Evolutionary conservation across 2,888 invertebrate species (phyloP), one percentile per base, ranked within the genome.

Genomic region (Oasisia sp.): DNA sequence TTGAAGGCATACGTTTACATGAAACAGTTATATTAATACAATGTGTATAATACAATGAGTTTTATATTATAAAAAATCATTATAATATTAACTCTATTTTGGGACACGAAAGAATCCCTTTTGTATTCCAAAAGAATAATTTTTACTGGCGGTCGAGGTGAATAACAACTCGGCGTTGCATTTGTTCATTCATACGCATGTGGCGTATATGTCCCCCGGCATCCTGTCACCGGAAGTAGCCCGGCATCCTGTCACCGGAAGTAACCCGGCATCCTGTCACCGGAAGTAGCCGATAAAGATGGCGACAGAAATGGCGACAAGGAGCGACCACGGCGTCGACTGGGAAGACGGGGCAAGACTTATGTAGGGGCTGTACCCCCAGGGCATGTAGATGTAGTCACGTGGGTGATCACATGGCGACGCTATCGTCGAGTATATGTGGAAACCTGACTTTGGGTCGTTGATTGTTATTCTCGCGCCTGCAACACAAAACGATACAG

Each of bases 361-460:
- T 32, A 94, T 93, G 92, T 92, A 94, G 9, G 94, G 94, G 45
- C 93, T 93, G 93, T 94, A 94, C 1, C 94, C 94, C 93, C 93
- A 94, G 8, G 94, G 94, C 94, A 94, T 94, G 92, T 94, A 94
- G 58, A 94, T 93, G 92, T 94, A 94, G 93, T 94, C 94, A 32
- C 93, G 74, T 7, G 94, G 94, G 89, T 94, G 94, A 32, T 94
- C 94, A 91, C 94, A 94, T 1, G 93, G 92, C n/a, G 93, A 92
- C 12, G 32, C 89, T 32, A 32, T 32, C 8, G 32, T 92, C 9
- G 94, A 91, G 92, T 93, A 93, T 89, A 94, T 93, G 92, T 91
- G 94, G 92, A 94, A 94, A 27, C 94, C 94, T 19, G 45, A 27
- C 44, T 91, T 32, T 11, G 93, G 38, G 32, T 92, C 45, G 32